phyloP scores from a whole-genome alignment of 1,140 invertebrate species.

The Drosophila willistoni region DNA sequence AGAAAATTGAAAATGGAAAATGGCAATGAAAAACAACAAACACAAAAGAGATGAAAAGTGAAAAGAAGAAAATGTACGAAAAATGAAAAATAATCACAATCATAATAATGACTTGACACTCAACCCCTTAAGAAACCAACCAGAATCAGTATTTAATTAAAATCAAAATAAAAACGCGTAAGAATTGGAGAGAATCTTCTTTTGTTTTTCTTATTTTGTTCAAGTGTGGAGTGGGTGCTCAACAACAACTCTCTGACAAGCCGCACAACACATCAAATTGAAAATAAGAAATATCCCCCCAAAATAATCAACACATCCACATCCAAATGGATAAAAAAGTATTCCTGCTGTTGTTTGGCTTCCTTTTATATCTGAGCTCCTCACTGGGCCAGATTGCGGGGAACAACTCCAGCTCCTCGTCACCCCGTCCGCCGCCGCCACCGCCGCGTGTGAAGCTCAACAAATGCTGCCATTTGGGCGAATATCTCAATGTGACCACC shows the following conservation, averaged over 20 bases:
- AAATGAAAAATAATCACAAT: constrained; percentile 23
- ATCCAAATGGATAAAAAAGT: constrained; percentile 25
- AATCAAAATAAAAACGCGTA: neutral
- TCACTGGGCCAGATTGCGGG: neutral
- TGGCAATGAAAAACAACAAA: constrained; percentile 35
- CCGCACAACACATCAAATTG: neutral
- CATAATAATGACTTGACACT: constrained; percentile 47
- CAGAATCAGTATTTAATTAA: constrained; percentile 18
- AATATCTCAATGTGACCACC: constrained; percentile 63
- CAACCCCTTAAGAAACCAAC: constrained; percentile 37
- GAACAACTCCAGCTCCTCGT: neutral
- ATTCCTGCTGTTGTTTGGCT: neutral
- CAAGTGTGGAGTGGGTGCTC: constrained; percentile 1
- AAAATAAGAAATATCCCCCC: neutral
- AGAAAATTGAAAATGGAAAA: constrained; percentile 27
- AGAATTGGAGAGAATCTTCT: neutral
- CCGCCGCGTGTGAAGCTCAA: constrained; percentile 69
- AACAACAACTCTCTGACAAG: constrained; percentile 1
- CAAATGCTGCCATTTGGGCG: constrained; percentile 80
- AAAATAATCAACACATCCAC: neutral
- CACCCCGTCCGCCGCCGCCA: constrained; percentile 23
- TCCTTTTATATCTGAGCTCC: neutral
- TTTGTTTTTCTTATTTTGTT: neutral
- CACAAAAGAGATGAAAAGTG: constrained; percentile 47
- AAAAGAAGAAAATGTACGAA: constrained; percentile 31